Evolutionary conservation across 2,888 invertebrate species (phyloP).

Genomic region (Megastigmus dorsalis): DNA sequence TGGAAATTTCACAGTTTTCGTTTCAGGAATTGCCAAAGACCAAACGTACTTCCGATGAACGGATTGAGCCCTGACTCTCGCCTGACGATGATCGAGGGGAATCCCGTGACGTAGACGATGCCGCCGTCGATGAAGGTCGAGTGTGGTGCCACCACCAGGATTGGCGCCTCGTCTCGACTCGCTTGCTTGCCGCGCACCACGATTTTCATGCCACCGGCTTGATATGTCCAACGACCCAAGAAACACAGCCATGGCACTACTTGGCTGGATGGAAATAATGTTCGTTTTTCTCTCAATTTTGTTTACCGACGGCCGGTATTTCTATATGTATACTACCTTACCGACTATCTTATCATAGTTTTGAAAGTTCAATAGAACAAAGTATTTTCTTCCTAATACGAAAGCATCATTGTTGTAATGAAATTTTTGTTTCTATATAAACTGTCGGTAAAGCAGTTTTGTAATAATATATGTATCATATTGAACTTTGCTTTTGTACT

Average conservation of each 20-base stretch:
- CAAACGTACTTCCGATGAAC: constrained; percentile 89
- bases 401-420: too few species aligned
- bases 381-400: too few species aligned
- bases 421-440: too few species aligned
- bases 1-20: too few species aligned
- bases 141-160: constrained; percentile 91
- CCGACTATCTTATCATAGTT: too few species aligned
- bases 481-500: too few species aligned
- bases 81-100: constrained; percentile 89
- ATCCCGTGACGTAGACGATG: constrained; percentile 87
- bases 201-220: constrained; percentile 86
- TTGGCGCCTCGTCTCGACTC: constrained; percentile 86
- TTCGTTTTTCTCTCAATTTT: too few species aligned
- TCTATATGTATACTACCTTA: too few species aligned
- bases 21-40: too few species aligned
- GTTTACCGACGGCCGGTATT: too few species aligned
- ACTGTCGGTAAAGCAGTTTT: neutral
- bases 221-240: constrained; percentile 84
- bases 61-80: constrained; percentile 87
- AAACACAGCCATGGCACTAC: constrained; percentile 81
- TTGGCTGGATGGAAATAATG: constrained; percentile 68
- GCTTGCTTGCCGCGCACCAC: constrained; percentile 86
- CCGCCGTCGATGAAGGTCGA: constrained; percentile 92
- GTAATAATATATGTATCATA: too few species aligned
- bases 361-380: too few species aligned